phyloP scores from a whole-genome alignment of 2,888 invertebrate species.

The Lasioglossum morio region DNA sequence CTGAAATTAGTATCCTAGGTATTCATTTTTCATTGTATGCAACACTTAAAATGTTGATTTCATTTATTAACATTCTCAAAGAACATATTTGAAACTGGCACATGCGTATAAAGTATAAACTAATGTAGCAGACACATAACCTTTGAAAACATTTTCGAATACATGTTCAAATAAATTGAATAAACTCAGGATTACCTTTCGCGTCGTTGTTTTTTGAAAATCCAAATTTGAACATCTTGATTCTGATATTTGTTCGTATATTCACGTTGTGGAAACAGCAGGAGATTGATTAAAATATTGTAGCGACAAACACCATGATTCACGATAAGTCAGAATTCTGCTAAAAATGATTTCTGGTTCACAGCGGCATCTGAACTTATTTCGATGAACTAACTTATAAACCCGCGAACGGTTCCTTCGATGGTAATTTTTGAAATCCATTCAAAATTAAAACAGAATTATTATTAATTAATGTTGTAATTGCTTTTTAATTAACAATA shows the following conservation, averaged over 20 bases:
- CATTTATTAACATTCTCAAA: background rate
- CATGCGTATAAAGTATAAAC: background rate
- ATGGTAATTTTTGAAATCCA: background rate
- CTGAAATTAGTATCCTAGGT: slow-evolving; percentile 52
- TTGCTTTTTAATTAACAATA: too few relatives aligned
- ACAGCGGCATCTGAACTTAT: slow-evolving; percentile 19
- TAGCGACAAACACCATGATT: background rate
- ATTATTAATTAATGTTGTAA: too few relatives aligned
- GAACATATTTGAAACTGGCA: background rate
- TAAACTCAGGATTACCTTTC: slow-evolving; percentile 51
- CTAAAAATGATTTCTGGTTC: background rate
- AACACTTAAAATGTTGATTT: background rate
- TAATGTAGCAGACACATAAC: slow-evolving; percentile 17
- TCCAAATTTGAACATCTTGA: slow-evolving; percentile 61
- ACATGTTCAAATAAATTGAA: background rate
- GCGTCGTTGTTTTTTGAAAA: slow-evolving; percentile 30
- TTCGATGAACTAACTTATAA: background rate
- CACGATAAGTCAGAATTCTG: slow-evolving; percentile 25
- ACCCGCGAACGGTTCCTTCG: background rate
- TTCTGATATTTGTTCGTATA: background rate
- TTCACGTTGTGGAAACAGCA: background rate
- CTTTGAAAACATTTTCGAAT: slow-evolving; percentile 13
- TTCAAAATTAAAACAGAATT: background rate
- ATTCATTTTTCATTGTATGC: background rate
- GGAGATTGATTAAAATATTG: background rate